A percentile compares a stretch with the other conserved stretches of the same genome.
Conservation (phyloP, 2,113 vertebrate species). For the Coryphaenoides rupestris region DNA sequence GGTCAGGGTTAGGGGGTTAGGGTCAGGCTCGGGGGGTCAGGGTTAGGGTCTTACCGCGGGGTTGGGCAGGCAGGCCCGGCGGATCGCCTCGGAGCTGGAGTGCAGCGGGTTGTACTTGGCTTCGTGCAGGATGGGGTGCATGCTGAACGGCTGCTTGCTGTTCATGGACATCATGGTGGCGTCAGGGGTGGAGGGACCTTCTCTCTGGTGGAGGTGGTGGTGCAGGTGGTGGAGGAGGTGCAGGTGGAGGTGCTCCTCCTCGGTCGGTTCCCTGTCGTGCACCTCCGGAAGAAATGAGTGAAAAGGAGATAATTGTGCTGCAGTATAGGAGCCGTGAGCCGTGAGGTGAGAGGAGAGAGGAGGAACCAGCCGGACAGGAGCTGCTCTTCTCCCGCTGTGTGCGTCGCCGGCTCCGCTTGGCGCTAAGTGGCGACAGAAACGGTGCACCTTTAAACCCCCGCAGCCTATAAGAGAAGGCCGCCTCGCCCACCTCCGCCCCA, state of each 20-base stretch:
- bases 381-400: slow-evolving; percentile 9
- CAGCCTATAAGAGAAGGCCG: slow-evolving; percentile 62
- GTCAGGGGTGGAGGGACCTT: slow-evolving; percentile 49
- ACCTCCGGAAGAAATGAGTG: slow-evolving; percentile 1
- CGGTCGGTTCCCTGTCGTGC: slow-evolving; percentile 52
- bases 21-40: too few relatives aligned
- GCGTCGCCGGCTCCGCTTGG: slow-evolving; percentile 30
- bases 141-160: slow-evolving; percentile 90
- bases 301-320: neutral
- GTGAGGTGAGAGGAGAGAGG: too few relatives aligned
- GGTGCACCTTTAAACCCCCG: slow-evolving; percentile 59
- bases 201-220: slow-evolving; percentile 12
- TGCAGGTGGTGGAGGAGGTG: neutral
- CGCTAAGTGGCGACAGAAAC: slow-evolving; percentile 51
- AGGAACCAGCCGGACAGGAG: neutral
- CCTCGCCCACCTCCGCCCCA: slow-evolving; percentile 42
- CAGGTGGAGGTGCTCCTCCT: slow-evolving; percentile 41
- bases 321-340: too few relatives aligned
- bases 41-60: slow-evolving; percentile 84
- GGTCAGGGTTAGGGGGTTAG: too few relatives aligned
- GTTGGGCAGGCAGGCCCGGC: slow-evolving; percentile 83
- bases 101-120: slow-evolving; percentile 88
- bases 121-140: slow-evolving; percentile 90
- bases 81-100: slow-evolving; percentile 86
- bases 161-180: slow-evolving; percentile 93